phyloP scores from a whole-genome alignment of 2,888 invertebrate genomes.

The Myopa tessellatipennis region DNA sequence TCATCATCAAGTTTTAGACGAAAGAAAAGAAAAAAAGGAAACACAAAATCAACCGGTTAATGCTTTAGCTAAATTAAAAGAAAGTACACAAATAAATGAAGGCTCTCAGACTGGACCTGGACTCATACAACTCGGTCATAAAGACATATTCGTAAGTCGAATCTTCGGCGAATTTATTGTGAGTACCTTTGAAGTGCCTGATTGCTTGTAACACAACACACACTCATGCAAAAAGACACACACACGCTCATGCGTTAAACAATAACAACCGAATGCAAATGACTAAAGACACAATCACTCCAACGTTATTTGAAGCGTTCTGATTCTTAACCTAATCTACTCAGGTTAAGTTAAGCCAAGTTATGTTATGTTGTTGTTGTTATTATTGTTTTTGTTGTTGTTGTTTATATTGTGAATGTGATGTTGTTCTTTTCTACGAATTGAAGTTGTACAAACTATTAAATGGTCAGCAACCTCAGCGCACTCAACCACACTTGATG shows the following conservation, averaged over 20 bases:
- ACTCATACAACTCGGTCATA: too few species aligned
- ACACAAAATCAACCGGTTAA: too few species aligned
- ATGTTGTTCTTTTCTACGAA: too few species aligned
- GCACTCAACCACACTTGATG: not conserved
- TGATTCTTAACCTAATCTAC: constrained; percentile 20
- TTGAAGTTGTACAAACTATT: not conserved
- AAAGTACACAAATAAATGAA: too few species aligned
- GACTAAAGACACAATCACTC: not conserved
- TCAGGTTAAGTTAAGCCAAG: constrained; percentile 8
- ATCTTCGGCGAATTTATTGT: too few species aligned
- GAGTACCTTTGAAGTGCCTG: too few species aligned
- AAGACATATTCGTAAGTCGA: too few species aligned
- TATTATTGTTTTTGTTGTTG: not conserved
- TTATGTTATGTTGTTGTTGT: not conserved
- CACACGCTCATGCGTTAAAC: not conserved
- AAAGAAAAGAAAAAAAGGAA: not conserved
- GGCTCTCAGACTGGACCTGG: too few species aligned
- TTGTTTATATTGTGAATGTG: not conserved
- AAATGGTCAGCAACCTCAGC: not conserved
- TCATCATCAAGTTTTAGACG: not conserved
- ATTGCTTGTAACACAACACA: not conserved
- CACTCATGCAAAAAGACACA: not conserved
- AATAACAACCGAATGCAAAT: not conserved
- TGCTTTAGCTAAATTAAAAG: too few species aligned
- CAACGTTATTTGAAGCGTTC: not conserved